phyloP scores from a whole-genome alignment of 2,797 vertebrate species.

The Enteromius radiatus region DNA sequence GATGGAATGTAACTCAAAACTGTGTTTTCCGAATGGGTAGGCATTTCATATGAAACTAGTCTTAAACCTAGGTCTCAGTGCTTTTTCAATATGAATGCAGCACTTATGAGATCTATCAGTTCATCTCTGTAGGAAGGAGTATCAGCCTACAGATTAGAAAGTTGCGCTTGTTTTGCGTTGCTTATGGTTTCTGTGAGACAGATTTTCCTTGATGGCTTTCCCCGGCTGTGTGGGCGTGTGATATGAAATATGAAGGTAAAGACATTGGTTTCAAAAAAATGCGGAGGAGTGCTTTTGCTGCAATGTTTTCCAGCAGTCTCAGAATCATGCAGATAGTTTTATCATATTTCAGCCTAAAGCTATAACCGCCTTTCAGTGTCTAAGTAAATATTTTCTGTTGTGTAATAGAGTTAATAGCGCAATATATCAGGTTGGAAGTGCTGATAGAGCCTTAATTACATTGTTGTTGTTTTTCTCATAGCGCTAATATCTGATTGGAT shows the following conservation, averaged over 20 bases:
- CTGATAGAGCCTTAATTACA: not conserved
- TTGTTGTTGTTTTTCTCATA: not conserved
- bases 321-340: not conserved
- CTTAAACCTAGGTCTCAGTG: not conserved
- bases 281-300: not conserved
- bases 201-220: not conserved
- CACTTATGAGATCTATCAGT: not conserved
- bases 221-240: not conserved
- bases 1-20: not conserved
- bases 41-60: not conserved
- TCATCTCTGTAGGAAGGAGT: not conserved
- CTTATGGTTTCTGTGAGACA: not conserved
- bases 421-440: not conserved
- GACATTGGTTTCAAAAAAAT: not conserved
- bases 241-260: not conserved
- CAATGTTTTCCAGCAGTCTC: not conserved
- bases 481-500: not conserved
- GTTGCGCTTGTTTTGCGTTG: not conserved
- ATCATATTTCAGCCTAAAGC: not conserved
- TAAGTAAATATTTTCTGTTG: not conserved
- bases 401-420: too few relatives aligned
- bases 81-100: not conserved
- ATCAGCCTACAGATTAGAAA: not conserved
- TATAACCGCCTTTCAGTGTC: not conserved
- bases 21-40: not conserved